Base-by-base conservation (phyloP, 2,888 invertebrate species). In the Ophonus ardosiacus region DNA sequence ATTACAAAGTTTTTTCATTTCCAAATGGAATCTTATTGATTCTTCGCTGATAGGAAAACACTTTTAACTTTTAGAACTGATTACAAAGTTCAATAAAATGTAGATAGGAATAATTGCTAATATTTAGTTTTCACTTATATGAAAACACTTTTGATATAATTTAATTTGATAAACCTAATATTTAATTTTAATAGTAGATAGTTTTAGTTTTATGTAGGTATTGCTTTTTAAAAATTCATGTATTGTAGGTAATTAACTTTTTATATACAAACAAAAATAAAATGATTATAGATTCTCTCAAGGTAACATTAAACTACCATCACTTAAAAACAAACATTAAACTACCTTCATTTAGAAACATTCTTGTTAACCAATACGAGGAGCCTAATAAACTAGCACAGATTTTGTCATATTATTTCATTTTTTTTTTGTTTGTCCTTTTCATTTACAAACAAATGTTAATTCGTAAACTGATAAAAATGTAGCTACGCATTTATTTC, bases 101-200 rank as follows among this genome's bases (percentile, higher is more conserved):
- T 40, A 71, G 38, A 38, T 71, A 74, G 43, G 40, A 74, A 43
- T 74, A 74, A 68, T 68, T 68, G 68, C 68, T 68, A 68, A 68
- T 68, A 68, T 68, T 68, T 68, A 68, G 15, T 38, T 68, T 68
- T 40, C 31, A 68, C 15, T 31, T 68, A 15, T 31, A 38, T 65
- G 38, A 65, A 63, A 65, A 65, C 24, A 65, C 38, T 31, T 51
- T 24, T 31, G 65, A 65, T 65, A 65, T 65, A 13, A 65, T 63
- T 63, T 63, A 8, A 63, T 65, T 68, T 38, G 68, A 68, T 68
- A 68, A 68, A 68, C 2, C 15, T 31, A 31, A 38, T 68, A 38
- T 59, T 59, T 15, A 59, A 15, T 59, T 31, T 31, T 31, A 31
- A 63, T 21, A 15, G 17, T 59, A 59, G 59, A 63, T 21, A 63